Conservation (phyloP, 2,113 vertebrate genomes). For the Hippocampus abdominalis region DNA sequence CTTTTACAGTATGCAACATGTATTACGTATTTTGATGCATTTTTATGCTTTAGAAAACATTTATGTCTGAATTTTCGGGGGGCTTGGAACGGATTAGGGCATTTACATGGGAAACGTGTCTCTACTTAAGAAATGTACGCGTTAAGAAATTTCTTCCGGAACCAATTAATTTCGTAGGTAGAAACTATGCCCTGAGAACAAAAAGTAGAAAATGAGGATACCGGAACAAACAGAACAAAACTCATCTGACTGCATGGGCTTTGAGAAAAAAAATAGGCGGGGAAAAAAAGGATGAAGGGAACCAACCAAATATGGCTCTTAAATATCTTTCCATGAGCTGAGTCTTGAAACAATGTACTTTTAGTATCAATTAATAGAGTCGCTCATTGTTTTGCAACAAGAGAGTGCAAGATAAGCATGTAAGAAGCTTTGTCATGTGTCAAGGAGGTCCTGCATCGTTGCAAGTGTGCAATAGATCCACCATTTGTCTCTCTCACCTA, state of each 20-base stretch:
- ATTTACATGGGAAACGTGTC: too few relatives aligned
- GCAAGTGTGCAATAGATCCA: conserved; percentile 7
- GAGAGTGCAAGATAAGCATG: too few relatives aligned
- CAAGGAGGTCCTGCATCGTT: conserved; percentile 5
- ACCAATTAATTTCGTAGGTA: too few relatives aligned
- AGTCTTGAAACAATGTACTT: not conserved
- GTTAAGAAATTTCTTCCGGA: too few relatives aligned
- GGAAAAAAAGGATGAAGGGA: not conserved
- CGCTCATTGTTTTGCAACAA: too few relatives aligned
- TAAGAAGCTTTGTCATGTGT: too few relatives aligned
- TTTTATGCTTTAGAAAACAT: too few relatives aligned
- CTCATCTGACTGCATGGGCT: not conserved
- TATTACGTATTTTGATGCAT: too few relatives aligned
- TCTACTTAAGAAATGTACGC: too few relatives aligned
- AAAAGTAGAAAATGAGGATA: not conserved
- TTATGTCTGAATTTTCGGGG: too few relatives aligned
- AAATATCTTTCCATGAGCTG: not conserved
- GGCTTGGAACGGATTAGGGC: too few relatives aligned
- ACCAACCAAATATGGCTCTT: not conserved
- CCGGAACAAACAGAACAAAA: not conserved
- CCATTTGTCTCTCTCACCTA: conserved; percentile 18
- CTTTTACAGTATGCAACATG: too few relatives aligned
- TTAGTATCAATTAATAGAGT: not conserved
- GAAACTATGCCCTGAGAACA: not conserved
- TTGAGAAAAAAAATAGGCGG: not conserved